Evolutionary conservation across 1,140 invertebrate genomes (phyloP).

Genomic region (Drosophila busckii): DNA sequence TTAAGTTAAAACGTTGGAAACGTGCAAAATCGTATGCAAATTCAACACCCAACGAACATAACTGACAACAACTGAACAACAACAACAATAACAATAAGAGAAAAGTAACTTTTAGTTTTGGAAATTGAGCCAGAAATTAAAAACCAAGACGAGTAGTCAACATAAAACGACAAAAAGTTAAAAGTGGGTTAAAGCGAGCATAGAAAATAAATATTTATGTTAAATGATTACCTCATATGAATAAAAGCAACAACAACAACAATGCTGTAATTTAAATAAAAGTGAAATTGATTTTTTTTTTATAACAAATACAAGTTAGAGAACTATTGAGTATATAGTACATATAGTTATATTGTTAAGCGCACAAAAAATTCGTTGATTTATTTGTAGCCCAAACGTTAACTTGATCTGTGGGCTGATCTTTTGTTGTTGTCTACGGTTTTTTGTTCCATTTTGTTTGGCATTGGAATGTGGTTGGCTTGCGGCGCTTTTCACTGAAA

Average conservation of each 20-base stretch:
- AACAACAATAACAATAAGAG: conserved; percentile 6
- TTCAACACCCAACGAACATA: conserved; percentile 64
- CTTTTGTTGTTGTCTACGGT: conserved; percentile 4
- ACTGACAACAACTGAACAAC: conserved; percentile 48
- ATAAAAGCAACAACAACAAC: conserved; percentile 15
- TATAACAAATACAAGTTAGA: too few species aligned
- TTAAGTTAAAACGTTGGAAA: conserved; percentile 58
- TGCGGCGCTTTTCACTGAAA: conserved; percentile 2
- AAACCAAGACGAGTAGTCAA: conserved; percentile 64
- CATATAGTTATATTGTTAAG: too few species aligned
- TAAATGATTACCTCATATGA: conserved; percentile 30
- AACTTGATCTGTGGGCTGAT: too few species aligned
- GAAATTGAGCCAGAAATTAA: conserved; percentile 68
- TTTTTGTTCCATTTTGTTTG: not conserved
- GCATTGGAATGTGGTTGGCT: conserved; percentile 19
- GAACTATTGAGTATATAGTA: too few species aligned
- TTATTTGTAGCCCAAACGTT: too few species aligned
- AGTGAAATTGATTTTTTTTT: conserved; percentile 54
- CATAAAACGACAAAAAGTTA: conserved; percentile 27
- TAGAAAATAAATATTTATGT: conserved; percentile 42
- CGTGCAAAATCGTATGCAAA: conserved; percentile 75
- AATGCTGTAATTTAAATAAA: conserved; percentile 48
- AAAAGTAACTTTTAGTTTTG: conserved; percentile 24
- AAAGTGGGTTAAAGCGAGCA: conserved; percentile 71
- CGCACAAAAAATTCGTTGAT: conserved; percentile 56